Evolutionary conservation across 1,140 invertebrate species (phyloP), one percentile per base, ranked within the genome.

Genomic region (Halotydeus destructor): DNA sequence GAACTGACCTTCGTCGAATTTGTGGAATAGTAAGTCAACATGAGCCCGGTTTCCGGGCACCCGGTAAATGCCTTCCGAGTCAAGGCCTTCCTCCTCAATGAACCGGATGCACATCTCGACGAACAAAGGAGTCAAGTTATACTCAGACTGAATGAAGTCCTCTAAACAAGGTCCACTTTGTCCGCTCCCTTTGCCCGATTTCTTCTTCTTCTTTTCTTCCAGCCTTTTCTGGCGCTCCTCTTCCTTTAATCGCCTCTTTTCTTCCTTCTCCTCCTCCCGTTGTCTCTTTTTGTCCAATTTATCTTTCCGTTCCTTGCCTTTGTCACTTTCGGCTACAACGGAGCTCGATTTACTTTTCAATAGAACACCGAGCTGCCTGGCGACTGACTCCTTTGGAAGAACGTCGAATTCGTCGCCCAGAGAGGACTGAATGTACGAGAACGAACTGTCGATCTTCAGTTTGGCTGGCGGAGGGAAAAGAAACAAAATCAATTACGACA

Each of bases 41-140:
- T 96, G 89, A 21, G 83, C 81, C 51, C 85, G 67, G 63, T 94
- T 96, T 21, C 91, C 91, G 43, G 70, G 68, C 41, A 96, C 88
- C 48, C 89, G 67, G 57, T 97, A 96, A 38, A 96, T 76, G 2
- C 91, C 91, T 63, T 97, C 89, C 0, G 83, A 85, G 50, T 84
- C 78, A 12, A 96, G 67, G 1, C 88, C 85, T 53, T 69, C 61
- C 42, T 55, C 53, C 63, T 96, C 88, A 35, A 97, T 91, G 60
- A 85, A 94, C 48, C 71, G 69, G 0, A 96, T 76, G 60, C 88
- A 96, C 56, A 88, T 91, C 57, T 89, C 84, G 21, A 96, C 69
- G 58, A 96, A 88, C 39, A 86, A 62, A 19, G 86, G 86, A 53
- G 89, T 72, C 38, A 75, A 71, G 58, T 81, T 78, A 14, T 73